Conservation (phyloP, 2,113 vertebrate genomes). For the Naja naja region DNA sequence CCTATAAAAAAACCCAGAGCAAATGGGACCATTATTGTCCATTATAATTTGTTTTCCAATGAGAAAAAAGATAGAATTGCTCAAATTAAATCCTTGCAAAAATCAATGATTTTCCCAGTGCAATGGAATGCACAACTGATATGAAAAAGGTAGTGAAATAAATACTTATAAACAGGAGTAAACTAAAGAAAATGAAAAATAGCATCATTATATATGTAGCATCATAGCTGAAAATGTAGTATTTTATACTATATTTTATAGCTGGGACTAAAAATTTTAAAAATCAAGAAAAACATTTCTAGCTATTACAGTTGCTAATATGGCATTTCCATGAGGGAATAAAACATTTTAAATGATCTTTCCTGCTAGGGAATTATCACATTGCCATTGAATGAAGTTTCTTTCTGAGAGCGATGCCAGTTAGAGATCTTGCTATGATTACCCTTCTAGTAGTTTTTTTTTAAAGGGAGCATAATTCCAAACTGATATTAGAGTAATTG, state of each 20-base stretch:
- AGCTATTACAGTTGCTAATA: background rate
- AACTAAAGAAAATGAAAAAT: background rate
- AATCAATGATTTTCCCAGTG: background rate
- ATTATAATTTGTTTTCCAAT: background rate
- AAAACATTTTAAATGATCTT: background rate
- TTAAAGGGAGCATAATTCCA: background rate
- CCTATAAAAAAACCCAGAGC: background rate
- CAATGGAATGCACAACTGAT: background rate
- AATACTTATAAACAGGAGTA: background rate
- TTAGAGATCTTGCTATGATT: background rate
- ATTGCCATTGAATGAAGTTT: background rate
- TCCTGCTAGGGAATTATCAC: background rate
- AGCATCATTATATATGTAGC: background rate
- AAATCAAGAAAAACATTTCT: background rate
- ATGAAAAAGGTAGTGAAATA: constrained; percentile 17
- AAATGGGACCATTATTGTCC: constrained; percentile 2
- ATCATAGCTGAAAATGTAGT: constrained; percentile 20
- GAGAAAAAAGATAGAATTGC: constrained; percentile 17
- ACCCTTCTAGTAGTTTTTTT: background rate
- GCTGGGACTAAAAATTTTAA: background rate
- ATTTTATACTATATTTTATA: background rate
- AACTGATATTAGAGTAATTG: background rate
- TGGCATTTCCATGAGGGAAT: background rate
- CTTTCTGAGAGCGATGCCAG: background rate
- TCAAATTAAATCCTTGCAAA: constrained; percentile 13